Percentiles rank a stretch among this genome's conserved stretches.
Evolutionary conservation across 2,888 invertebrate genomes (phyloP).

Genomic region (Microctonus brassicae): DNA sequence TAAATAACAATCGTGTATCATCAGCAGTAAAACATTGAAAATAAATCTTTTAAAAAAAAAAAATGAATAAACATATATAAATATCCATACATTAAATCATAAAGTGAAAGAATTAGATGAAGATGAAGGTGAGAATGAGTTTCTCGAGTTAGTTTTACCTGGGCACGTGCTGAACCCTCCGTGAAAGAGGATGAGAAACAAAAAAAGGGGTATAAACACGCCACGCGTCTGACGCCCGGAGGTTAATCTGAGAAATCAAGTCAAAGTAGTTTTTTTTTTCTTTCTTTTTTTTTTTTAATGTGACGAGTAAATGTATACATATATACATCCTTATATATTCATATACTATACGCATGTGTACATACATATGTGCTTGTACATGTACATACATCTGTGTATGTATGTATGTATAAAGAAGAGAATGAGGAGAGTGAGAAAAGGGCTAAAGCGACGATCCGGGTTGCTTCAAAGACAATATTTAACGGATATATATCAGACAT

Average conservation of each 20-base stretch:
- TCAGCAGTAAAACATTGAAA: background rate
- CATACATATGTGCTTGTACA: background rate
- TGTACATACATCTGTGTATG: slow-evolving; percentile 1
- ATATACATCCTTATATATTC: no score
- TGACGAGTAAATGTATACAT: background rate
- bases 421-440: slow-evolving; percentile 36
- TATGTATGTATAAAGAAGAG: slow-evolving; percentile 20
- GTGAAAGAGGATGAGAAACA: slow-evolving; percentile 41
- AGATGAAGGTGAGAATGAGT: background rate
- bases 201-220: slow-evolving; percentile 55
- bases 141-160: slow-evolving; percentile 55
- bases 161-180: slow-evolving; percentile 63
- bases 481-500: slow-evolving; percentile 63
- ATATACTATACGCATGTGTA: background rate
- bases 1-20: no score
- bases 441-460: slow-evolving; percentile 60
- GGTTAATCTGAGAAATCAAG: slow-evolving; percentile 67
- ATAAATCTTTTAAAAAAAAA: background rate
- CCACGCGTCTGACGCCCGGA: slow-evolving; percentile 63
- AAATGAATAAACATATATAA: background rate
- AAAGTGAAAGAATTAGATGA: background rate
- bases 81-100: background rate
- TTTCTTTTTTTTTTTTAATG: background rate
- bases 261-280: slow-evolving; percentile 62
- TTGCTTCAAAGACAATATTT: slow-evolving; percentile 68